Conservation (phyloP, 2,113 vertebrate genomes). For the Misgurnus anguillicaudatus region DNA sequence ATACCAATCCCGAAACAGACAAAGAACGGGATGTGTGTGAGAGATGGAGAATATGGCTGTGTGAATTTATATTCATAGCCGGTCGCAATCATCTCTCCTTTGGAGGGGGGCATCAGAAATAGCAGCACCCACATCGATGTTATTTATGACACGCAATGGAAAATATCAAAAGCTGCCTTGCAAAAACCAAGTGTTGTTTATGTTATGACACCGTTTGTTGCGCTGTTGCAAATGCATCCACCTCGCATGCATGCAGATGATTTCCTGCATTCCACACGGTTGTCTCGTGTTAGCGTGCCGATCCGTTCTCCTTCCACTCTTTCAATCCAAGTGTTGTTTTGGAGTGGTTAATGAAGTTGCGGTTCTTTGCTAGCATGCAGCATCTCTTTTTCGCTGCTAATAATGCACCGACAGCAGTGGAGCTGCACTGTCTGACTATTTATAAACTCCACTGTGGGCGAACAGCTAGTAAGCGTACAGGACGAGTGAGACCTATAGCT, state of each 20-base stretch:
- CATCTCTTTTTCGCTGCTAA: conserved; percentile 76
- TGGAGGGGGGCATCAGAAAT: conserved; percentile 1
- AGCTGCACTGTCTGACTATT: conserved; percentile 77
- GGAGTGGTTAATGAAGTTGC: conserved; percentile 76
- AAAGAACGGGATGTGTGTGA: background rate
- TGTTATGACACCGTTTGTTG: conserved; percentile 1
- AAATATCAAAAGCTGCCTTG: conserved; percentile 7
- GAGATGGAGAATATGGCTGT: background rate
- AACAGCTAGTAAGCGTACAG: conserved; percentile 50
- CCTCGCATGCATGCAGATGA: background rate
- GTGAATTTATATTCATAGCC: conserved; percentile 11
- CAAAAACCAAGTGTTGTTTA: background rate
- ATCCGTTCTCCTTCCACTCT: conserved; percentile 50
- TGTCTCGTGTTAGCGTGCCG: conserved; percentile 62
- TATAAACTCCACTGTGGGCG: conserved; percentile 79
- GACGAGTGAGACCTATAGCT: conserved; percentile 38
- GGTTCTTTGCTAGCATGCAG: conserved; percentile 66
- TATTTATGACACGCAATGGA: conserved; percentile 1
- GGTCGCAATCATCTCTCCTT: conserved; percentile 1
- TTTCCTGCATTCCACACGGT: conserved; percentile 39
- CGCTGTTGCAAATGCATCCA: conserved; percentile 14
- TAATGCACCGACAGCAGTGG: conserved; percentile 78
- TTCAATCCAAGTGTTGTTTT: conserved; percentile 63
- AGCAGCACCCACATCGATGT: background rate
- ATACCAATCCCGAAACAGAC: background rate